Evolutionary conservation across 2,888 invertebrate genomes (phyloP).

Genomic region (Euzophera pinguis): DNA sequence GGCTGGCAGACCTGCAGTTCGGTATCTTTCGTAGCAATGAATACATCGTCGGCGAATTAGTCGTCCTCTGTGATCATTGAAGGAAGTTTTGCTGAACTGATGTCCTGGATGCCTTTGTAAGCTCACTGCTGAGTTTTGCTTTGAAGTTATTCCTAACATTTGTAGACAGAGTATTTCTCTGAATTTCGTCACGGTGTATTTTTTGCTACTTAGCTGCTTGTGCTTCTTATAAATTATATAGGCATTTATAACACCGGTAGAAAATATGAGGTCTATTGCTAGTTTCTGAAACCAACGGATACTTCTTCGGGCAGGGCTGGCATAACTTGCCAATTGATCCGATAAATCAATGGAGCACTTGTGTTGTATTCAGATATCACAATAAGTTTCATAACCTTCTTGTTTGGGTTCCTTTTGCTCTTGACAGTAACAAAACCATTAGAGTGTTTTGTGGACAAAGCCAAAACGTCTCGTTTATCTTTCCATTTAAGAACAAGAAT

Average conservation of each 20-base stretch:
- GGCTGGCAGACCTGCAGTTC: conserved; percentile 1
- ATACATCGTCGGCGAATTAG: not conserved
- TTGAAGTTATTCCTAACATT: too few species aligned
- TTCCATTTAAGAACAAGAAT: too few species aligned
- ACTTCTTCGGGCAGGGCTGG: not conserved
- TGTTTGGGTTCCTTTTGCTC: not conserved
- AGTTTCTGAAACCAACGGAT: not conserved
- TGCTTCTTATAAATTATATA: not conserved
- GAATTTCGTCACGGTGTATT: too few species aligned
- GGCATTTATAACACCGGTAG: too few species aligned
- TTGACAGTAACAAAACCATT: not conserved
- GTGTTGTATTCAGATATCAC: not conserved
- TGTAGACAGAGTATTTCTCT: too few species aligned
- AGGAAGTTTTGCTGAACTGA: too few species aligned
- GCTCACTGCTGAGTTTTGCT: too few species aligned
- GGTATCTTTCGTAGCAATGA: conserved; percentile 10
- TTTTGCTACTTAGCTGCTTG: too few species aligned
- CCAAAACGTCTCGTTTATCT: not conserved
- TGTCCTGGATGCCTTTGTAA: too few species aligned
- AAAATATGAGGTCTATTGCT: too few species aligned
- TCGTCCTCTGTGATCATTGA: too few species aligned
- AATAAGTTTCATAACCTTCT: not conserved
- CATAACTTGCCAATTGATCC: not conserved
- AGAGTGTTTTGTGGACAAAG: not conserved
- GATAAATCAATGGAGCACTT: too few species aligned